A percentile compares a stretch with the other conserved stretches of the same genome.
These are phyloP conservation scores for Eupsilia transversa DNA, from an alignment of 2,888 invertebrate genomes.

Conservation along the genomic window DNA sequence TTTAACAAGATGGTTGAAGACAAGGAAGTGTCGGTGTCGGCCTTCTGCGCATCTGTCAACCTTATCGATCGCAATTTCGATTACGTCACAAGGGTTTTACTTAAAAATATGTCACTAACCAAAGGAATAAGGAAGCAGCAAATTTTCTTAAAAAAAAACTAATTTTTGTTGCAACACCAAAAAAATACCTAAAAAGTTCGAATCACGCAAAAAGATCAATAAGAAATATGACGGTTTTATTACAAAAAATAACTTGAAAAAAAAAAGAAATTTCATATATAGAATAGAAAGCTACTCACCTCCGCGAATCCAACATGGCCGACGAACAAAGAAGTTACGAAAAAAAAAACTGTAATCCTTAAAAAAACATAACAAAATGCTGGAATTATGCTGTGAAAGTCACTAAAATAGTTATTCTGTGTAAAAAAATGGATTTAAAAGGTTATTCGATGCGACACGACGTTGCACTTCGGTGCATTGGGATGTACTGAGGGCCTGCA, in stretches of 20 bases:
- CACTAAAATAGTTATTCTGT: slow-evolving; percentile 46
- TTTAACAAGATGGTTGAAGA: slow-evolving; percentile 31
- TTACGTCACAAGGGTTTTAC: slow-evolving; percentile 31
- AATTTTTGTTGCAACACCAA: neutral
- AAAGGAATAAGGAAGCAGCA: slow-evolving; percentile 23
- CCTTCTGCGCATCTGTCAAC: slow-evolving; percentile 45
- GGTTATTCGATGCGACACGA: slow-evolving; percentile 45
- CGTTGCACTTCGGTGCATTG: slow-evolving; percentile 70
- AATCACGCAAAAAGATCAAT: slow-evolving; percentile 16
- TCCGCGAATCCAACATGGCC: slow-evolving; percentile 78
- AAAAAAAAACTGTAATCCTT: slow-evolving; percentile 66
- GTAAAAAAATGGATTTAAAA: slow-evolving; percentile 30
- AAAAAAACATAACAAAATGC: slow-evolving; percentile 53
- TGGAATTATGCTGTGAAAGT: slow-evolving; percentile 6
- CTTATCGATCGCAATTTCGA: slow-evolving; percentile 36
- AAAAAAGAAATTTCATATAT: slow-evolving; percentile 68
- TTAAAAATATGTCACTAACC: slow-evolving; percentile 2
- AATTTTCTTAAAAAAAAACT: slow-evolving; percentile 10
- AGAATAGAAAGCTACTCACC: slow-evolving; percentile 80
- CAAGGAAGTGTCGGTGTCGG: neutral
- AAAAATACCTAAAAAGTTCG: neutral
- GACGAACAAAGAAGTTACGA: slow-evolving; percentile 73
- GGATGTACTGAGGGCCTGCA: slow-evolving; percentile 66
- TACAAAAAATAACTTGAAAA: slow-evolving; percentile 21
- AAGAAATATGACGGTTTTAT: neutral